A percentile compares a stretch with the other conserved stretches of the same genome.
phyloP scores from a whole-genome alignment of 92 coral and sea anemone species.

The Hydrozoanthus gracilis region DNA sequence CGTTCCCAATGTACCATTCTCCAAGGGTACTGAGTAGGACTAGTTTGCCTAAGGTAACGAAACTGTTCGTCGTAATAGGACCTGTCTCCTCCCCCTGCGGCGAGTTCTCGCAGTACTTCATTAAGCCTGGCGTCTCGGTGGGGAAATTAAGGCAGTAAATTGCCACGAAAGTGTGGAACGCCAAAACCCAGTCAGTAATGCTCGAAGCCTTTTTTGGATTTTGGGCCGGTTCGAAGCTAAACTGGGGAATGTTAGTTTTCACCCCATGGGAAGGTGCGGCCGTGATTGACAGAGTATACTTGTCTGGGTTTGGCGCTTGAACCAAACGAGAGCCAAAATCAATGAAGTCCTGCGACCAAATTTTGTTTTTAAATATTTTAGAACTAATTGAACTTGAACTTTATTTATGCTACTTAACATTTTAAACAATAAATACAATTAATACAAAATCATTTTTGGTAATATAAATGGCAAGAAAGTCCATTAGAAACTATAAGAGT shows the following conservation, averaged over 20 bases:
- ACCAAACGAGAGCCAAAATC: constrained; percentile 43
- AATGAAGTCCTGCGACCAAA: constrained; percentile 48
- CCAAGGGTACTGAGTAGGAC: too few relatives aligned
- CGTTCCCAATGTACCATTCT: too few relatives aligned
- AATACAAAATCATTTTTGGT: too few relatives aligned
- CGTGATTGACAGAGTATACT: constrained; percentile 27
- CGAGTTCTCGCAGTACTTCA: constrained; percentile 30
- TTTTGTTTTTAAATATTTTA: constrained; percentile 27
- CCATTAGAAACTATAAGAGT: too few relatives aligned
- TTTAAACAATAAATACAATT: too few relatives aligned
- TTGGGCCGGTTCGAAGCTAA: constrained; percentile 35
- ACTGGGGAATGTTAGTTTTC: constrained; percentile 36
- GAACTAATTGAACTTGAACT: too few relatives aligned
- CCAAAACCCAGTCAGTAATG: constrained; percentile 37
- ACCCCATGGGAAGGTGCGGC: constrained; percentile 22
- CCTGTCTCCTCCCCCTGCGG: constrained; percentile 50
- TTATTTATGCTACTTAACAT: too few relatives aligned
- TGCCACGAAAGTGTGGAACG: constrained; percentile 52
- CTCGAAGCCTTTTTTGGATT: constrained; percentile 15
- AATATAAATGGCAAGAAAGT: too few relatives aligned
- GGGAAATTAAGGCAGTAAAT: constrained; percentile 37
- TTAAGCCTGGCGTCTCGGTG: constrained; percentile 6
- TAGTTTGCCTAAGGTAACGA: too few relatives aligned
- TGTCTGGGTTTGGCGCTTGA: constrained; percentile 17
- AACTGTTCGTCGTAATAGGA: too few relatives aligned